A percentile compares a stretch with the other conserved stretches of the same genome.
Evolutionary conservation across 2,888 invertebrate species (phyloP).

Genomic region (Rhamnusium bicolor): DNA sequence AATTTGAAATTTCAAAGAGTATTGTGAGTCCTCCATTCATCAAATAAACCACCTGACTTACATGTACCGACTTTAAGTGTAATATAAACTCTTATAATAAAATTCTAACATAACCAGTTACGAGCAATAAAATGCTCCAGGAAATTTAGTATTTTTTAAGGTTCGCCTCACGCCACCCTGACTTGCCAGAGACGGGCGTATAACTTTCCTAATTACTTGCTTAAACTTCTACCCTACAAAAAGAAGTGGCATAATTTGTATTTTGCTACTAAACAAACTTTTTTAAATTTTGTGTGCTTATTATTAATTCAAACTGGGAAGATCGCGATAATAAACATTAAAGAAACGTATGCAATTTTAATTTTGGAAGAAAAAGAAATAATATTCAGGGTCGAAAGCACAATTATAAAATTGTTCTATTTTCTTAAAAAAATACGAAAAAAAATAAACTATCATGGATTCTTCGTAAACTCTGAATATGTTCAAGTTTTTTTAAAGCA

Average conservation of each 20-base stretch:
- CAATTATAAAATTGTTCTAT: too few relatives aligned
- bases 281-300: neutral
- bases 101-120: slow-evolving; percentile 12
- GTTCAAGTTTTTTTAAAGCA: too few relatives aligned
- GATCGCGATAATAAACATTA: neutral
- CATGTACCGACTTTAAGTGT: slow-evolving; percentile 12
- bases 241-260: slow-evolving; percentile 41
- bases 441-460: too few relatives aligned
- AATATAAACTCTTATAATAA: slow-evolving; percentile 20
- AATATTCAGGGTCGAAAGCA: too few relatives aligned
- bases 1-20: slow-evolving; percentile 59
- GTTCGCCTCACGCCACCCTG: slow-evolving; percentile 23
- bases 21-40: slow-evolving; percentile 49
- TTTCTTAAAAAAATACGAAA: too few relatives aligned
- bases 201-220: slow-evolving; percentile 47
- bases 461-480: too few relatives aligned
- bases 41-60: slow-evolving; percentile 52
- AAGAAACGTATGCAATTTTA: neutral
- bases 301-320: neutral
- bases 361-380: too few relatives aligned
- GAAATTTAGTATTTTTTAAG: slow-evolving; percentile 34
- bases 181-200: slow-evolving; percentile 33
- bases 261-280: slow-evolving; percentile 24
- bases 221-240: slow-evolving; percentile 33
- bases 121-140: slow-evolving; percentile 31